Evolutionary conservation across 2,888 invertebrate genomes (phyloP).

Genomic region (Atherix ibis): DNA sequence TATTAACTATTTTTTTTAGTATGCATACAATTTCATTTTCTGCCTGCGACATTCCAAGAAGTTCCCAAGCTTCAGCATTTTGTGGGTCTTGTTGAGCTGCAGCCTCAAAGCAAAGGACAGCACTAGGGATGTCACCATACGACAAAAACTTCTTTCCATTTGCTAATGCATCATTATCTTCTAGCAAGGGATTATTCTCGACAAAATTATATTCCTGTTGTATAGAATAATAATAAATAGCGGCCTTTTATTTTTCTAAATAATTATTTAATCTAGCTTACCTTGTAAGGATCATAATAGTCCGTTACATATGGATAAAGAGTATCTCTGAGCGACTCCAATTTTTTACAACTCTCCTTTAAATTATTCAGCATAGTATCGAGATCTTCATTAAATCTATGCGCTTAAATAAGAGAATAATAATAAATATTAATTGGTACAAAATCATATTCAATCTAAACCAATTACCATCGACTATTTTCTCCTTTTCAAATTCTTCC

Average conservation of each 20-base stretch:
- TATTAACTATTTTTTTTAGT: neutral
- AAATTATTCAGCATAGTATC: no score
- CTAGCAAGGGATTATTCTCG: slow-evolving; percentile 73
- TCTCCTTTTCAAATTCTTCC: slow-evolving; percentile 38
- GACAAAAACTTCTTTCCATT: slow-evolving; percentile 70
- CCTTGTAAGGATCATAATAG: slow-evolving; percentile 46
- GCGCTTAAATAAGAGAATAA: no score
- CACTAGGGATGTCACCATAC: slow-evolving; percentile 84
- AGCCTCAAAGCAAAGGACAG: slow-evolving; percentile 91
- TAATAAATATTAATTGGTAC: no score
- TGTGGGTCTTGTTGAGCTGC: slow-evolving; percentile 71
- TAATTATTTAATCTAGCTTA: slow-evolving; percentile 16
- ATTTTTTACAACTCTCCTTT: no score
- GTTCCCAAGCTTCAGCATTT: slow-evolving; percentile 70
- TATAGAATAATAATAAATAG: neutral
- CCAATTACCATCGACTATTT: slow-evolving; percentile 39
- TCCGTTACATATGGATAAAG: no score
- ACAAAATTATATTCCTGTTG: slow-evolving; percentile 58
- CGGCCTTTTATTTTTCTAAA: no score
- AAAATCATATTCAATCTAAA: no score
- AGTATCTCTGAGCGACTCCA: no score
- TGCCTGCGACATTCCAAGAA: slow-evolving; percentile 82
- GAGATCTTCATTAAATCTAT: no score
- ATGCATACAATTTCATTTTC: slow-evolving; percentile 77
- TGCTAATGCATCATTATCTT: slow-evolving; percentile 61